Base-by-base conservation (phyloP, 2,113 vertebrate genomes). In the Vimba vimba region DNA sequence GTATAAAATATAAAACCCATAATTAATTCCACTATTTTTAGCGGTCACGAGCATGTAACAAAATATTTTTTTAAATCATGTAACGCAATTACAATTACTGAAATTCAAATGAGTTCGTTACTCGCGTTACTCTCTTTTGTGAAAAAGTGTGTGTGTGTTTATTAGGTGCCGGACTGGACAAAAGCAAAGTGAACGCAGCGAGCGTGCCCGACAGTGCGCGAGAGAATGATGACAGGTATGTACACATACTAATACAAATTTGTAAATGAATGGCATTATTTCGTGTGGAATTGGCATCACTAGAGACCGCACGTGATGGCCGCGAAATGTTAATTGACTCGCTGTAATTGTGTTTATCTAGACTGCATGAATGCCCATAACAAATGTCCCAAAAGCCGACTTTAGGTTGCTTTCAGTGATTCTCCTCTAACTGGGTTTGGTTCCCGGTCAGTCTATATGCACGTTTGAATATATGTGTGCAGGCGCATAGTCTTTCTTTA, bases 261-360 rank as follows among this genome's bases (percentile, higher is more conserved):
- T 62, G 23, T 4, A 36, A 36, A 82, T n/a, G 6, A 36, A 25
- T 8, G 17, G 13, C 36, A 4, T 7, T 23, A 9, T 82, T 82
- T 80, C 13, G 52, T 23, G 36, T 33, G 12, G 68, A 83, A 77
- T n/a, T 39, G 84, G 89, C 91, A 90, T 87, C 90, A 90, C 87
- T 8, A 2, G 71, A 75, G 50, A 71, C 66, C 50, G 11, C 73
- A 80, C 71, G 79, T 81, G 85, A 71, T 27, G 77, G 69, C 30
- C 55, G 55, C 78, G n/a, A 68, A 85, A 69, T 86, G 66, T 45
- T 50, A 39, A 80, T 74, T 82, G 66, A 52, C 30, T 79, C 55
- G 30, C 15, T 6, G 68, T 62, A 82, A 30, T 62, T 81, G 30
- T 36, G 66, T 50, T 55, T 79, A 27, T 79, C 15, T 1, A 23